Evolutionary conservation across 2,888 invertebrate species (phyloP).

Genomic region (Abscondita cerata): DNA sequence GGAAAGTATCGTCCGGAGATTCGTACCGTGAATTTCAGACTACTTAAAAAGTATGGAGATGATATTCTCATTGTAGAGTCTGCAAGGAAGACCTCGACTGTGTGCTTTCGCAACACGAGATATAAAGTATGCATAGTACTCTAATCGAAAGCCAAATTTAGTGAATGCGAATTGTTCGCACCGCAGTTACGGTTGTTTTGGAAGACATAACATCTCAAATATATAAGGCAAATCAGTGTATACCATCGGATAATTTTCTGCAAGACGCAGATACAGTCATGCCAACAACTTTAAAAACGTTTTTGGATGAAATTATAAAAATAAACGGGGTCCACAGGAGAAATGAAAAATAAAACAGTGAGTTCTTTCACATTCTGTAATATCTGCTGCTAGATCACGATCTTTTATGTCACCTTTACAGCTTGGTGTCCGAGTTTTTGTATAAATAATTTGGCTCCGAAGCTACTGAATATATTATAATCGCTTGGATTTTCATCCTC

Average conservation of each 20-base stretch:
- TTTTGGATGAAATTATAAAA: neutral
- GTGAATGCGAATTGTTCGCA: no score
- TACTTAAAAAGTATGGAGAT: constrained; percentile 5
- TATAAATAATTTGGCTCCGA: constrained; percentile 6
- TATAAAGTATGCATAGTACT: neutral
- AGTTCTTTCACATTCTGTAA: neutral
- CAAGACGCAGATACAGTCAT: neutral
- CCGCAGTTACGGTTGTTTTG: neutral
- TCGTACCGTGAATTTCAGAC: neutral
- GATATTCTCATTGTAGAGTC: neutral
- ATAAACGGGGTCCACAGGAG: neutral
- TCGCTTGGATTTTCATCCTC: constrained; percentile 5
- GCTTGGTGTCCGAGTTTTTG: neutral
- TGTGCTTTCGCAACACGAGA: constrained; percentile 1
- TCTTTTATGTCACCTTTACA: neutral
- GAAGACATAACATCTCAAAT: constrained; percentile 4
- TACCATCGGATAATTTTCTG: constrained; percentile 2
- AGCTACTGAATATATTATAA: neutral
- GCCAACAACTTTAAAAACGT: neutral
- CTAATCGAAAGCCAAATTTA: no score
- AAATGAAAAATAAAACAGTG: neutral
- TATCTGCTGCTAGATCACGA: constrained; percentile 1
- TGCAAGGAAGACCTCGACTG: neutral
- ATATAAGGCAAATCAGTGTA: no score
- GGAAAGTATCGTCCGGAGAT: neutral